Conservation (phyloP, 1,140 invertebrate genomes). For the Camponotus floridanus region DNA sequence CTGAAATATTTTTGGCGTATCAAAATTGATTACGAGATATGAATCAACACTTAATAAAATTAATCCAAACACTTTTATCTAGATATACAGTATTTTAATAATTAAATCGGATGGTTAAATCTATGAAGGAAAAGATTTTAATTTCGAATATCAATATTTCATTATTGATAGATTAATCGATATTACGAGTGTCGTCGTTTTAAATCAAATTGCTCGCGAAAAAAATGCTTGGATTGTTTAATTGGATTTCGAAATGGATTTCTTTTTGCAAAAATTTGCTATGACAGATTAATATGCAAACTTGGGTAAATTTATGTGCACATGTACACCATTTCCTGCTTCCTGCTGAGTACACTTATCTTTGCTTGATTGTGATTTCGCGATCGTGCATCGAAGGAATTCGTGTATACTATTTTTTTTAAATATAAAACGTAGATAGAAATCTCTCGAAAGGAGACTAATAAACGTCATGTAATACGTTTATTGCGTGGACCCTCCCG, state of each 20-base stretch:
- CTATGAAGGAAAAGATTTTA: neutral
- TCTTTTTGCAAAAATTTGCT: too few species aligned
- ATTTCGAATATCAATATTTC: neutral
- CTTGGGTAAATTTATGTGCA: slow-evolving; percentile 1
- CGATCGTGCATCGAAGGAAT: neutral
- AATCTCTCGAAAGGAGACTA: neutral
- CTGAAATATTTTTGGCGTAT: neutral
- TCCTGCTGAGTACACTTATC: neutral
- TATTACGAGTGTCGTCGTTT: neutral
- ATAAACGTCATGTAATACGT: slow-evolving; percentile 3
- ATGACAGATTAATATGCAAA: neutral
- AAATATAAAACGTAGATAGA: neutral
- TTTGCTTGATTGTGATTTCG: slow-evolving; percentile 18
- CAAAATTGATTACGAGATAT: too few species aligned
- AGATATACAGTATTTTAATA: neutral
- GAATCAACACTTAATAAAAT: neutral
- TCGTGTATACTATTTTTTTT: neutral
- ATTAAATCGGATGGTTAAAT: neutral
- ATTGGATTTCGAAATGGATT: too few species aligned
- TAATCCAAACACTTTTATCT: neutral
- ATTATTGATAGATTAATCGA: neutral
- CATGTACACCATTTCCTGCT: slow-evolving; percentile 7
- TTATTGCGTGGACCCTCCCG: slow-evolving; percentile 27
- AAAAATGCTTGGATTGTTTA: too few species aligned
- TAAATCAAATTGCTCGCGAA: too few species aligned